Percentiles rank a stretch among this genome's conserved stretches.
Conservation (phyloP, 2,113 vertebrate species). For the Vanacampus margaritifer region DNA sequence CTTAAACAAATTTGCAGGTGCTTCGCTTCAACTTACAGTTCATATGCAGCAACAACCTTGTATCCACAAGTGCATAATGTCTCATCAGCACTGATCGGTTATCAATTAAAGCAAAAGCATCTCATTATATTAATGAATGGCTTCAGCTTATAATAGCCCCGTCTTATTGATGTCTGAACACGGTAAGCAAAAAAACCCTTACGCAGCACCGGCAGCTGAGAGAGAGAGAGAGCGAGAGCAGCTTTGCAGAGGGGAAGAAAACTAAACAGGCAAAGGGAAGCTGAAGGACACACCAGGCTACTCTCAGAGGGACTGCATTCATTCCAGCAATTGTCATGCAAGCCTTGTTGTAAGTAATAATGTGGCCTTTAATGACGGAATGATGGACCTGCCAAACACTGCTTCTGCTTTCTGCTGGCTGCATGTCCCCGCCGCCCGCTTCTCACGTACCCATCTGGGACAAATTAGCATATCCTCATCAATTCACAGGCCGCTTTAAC, state of each 20-base stretch:
- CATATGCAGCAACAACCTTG: constrained; percentile 53
- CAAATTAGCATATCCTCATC: constrained; percentile 98
- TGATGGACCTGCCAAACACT: constrained; percentile 99
- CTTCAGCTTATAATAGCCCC: constrained; percentile 57
- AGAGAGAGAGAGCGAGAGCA: constrained; percentile 9
- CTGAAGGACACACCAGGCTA: constrained; percentile 67
- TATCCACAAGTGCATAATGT: constrained; percentile 73
- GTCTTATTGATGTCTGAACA: constrained; percentile 66
- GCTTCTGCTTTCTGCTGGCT: constrained; percentile 86
- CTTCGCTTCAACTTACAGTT: constrained; percentile 52
- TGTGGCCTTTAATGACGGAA: constrained; percentile 99
- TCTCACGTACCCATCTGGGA: constrained; percentile 93
- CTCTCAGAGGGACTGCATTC: constrained; percentile 75
- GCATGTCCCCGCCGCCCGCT: constrained; percentile 83
- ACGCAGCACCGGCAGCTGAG: constrained; percentile 54
- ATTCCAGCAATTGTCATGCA: constrained; percentile 94
- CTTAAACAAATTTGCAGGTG: constrained; percentile 67
- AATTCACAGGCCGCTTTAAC: constrained; percentile 96
- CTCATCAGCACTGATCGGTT: constrained; percentile 71
- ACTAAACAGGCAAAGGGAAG: constrained; percentile 45
- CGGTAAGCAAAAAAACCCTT: constrained; percentile 58
- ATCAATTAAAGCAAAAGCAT: constrained; percentile 71
- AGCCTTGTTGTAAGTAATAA: constrained; percentile 97
- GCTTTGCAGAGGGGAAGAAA: constrained; percentile 58
- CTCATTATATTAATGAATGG: constrained; percentile 71